Evolutionary conservation across 1,140 invertebrate genomes (phyloP).

Genomic region (Dreissena rostriformis): DNA sequence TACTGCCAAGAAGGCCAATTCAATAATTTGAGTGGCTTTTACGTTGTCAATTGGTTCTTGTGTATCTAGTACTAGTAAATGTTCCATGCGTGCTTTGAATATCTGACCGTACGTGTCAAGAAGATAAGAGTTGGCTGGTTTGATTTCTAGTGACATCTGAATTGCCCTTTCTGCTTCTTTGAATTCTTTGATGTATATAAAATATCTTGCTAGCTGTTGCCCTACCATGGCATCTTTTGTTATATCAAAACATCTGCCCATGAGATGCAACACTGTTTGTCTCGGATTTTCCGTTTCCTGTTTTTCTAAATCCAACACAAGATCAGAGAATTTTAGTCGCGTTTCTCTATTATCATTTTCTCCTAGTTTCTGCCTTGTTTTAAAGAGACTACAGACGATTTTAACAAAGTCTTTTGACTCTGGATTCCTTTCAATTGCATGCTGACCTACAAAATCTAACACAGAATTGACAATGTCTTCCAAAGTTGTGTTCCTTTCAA

Average conservation of each 20-base stretch:
- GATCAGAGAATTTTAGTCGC: conserved; percentile 29
- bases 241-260: conserved; percentile 36
- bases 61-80: neutral
- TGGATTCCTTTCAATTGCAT: conserved; percentile 18
- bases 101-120: conserved; percentile 44
- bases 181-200: conserved; percentile 27
- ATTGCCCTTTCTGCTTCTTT: conserved; percentile 15
- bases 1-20: conserved; percentile 27
- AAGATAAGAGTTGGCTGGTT: conserved; percentile 29
- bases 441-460: conserved; percentile 4
- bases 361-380: conserved; percentile 28
- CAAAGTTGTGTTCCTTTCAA: neutral
- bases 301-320: conserved; percentile 21
- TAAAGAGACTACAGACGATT: conserved; percentile 42
- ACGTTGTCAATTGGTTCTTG: neutral
- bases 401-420: conserved; percentile 38
- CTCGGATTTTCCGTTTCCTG: neutral
- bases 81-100: conserved; percentile 35
- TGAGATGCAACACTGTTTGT: neutral
- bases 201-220: conserved; percentile 37
- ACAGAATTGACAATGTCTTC: conserved; percentile 25
- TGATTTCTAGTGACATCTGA: conserved; percentile 9
- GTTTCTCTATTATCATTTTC: conserved; percentile 17
- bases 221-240: conserved; percentile 46
- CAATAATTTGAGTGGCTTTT: conserved; percentile 2